A percentile compares a stretch with the other conserved stretches of the same genome.
Conservation (phyloP, 2,113 vertebrate genomes). For the Chaetura pelagica region DNA sequence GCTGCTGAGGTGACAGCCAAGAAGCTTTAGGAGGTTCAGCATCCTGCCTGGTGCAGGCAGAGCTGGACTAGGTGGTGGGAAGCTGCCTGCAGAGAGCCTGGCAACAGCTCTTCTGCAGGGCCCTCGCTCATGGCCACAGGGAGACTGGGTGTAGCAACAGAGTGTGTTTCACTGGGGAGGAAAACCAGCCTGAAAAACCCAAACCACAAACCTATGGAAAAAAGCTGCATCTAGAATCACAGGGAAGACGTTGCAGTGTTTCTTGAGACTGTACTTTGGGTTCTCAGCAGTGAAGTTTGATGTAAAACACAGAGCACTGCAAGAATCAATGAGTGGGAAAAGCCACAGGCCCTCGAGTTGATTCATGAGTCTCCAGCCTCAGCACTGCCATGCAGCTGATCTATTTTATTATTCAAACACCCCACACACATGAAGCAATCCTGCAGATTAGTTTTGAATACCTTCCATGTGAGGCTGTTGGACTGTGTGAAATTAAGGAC, state of each 20-base stretch:
- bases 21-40: background rate
- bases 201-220: background rate
- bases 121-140: fast-evolving
- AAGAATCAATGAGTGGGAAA: background rate
- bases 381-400: background rate
- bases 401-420: background rate
- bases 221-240: background rate
- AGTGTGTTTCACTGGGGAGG: background rate
- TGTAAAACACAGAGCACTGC: background rate
- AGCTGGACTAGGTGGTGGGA: background rate
- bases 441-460: background rate
- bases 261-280: background rate
- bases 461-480: background rate
- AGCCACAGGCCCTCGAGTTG: background rate
- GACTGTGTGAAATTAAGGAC: background rate
- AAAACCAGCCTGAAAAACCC: background rate
- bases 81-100: background rate
- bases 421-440: background rate
- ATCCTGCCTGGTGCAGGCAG: background rate
- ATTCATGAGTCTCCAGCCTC: background rate
- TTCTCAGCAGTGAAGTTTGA: background rate
- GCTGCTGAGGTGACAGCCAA: background rate
- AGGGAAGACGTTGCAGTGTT: background rate
- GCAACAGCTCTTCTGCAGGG: background rate
- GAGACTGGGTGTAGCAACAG: background rate